Evolutionary conservation across 1,140 invertebrate genomes (phyloP), one percentile per base, ranked within the genome.

Genomic region (Archivesica marissinica): DNA sequence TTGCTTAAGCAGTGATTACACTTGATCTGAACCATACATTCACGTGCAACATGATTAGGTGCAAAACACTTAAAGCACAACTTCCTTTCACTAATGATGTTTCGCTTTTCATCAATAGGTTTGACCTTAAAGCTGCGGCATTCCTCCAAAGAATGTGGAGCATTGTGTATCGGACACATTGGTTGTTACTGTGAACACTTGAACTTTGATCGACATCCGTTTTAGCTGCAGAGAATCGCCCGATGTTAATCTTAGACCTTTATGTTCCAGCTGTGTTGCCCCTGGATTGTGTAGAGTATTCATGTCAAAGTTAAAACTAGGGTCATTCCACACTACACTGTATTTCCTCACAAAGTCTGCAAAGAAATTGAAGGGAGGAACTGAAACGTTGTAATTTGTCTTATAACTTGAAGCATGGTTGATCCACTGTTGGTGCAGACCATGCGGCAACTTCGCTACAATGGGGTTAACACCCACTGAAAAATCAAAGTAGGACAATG

Each of bases 11-110:
- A 82, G 6, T 54, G 6, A 28, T 44, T 41, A 59, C 79, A 82
- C 6, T 56, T 70, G n/a, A 77, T 47, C 11, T 59, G 9, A 7
- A 23, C 54, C 28, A 64, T 74, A 76, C 85, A 86, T 13, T 66
- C 47, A n/a, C 41, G 56, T 1, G 74, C 17, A 23, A 59, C 17
- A 52, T 83, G 86, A 38, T 35, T 30, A 28, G 17, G 33, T 17
- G 41, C 33, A 38, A 79, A 87, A 54, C 85, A 87, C 13, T 44
- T 68, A 30, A 77, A 83, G 25, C 79, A 87, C 17, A 59, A 59
- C 17, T 59, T 30, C 28, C 33, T 59, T 30, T 59, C 28, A 4
- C 28, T 7, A 3, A 59, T 2, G 2, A 59, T 4, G 6, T 59
- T 30, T 3, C 54, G 2, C 33, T 28, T 59, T 11, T 59, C 54